Evolutionary conservation across 2,888 invertebrate genomes (phyloP).

Genomic region (Aphrophora alni): DNA sequence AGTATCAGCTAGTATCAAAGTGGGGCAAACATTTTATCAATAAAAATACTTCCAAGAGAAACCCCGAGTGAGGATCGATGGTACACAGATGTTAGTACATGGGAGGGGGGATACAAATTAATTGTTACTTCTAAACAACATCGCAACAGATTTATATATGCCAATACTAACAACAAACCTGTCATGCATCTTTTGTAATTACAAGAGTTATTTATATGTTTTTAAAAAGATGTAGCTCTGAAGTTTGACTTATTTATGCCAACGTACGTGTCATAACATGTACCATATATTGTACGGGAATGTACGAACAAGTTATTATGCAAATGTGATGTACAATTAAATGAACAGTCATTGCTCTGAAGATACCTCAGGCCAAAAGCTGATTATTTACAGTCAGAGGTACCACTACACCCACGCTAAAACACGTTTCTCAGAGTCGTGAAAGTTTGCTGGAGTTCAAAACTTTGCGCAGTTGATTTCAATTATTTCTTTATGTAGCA

Average conservation of each 20-base stretch:
- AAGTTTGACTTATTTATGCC: neutral
- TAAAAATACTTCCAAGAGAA: no score
- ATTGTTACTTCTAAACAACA: neutral
- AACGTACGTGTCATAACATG: neutral
- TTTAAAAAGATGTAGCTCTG: neutral
- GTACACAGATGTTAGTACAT: no score
- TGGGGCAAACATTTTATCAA: no score
- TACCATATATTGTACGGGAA: neutral
- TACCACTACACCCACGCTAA: neutral
- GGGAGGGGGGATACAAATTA: neutral
- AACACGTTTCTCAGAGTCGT: neutral
- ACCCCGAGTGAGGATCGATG: no score
- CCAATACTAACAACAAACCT: neutral
- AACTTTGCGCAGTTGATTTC: no score
- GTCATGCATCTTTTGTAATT: neutral
- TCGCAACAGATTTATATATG: neutral
- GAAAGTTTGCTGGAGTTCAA: no score
- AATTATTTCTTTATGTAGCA: no score
- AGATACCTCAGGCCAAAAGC: neutral
- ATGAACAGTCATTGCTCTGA: neutral
- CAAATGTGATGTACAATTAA: conserved; percentile 2
- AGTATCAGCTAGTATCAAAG: no score
- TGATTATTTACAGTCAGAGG: neutral
- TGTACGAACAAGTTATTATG: neutral
- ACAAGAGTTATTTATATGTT: neutral